A percentile compares a stretch with the other conserved stretches of the same genome.
phyloP scores from a whole-genome alignment of 2,888 invertebrate genomes.

The Papilio protenor region DNA sequence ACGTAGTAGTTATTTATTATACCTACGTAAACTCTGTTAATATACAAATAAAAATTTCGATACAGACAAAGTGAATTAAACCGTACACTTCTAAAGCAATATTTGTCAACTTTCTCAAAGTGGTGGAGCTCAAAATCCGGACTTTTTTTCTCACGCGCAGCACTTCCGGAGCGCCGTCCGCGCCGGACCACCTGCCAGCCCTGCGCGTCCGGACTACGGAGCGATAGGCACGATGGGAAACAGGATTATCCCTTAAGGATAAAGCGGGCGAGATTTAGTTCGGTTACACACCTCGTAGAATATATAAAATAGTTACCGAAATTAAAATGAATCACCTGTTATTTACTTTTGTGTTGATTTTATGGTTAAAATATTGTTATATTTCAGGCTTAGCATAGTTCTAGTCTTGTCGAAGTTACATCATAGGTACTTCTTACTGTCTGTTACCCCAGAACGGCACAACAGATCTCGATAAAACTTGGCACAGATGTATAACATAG shows the following conservation, averaged over 20 bases:
- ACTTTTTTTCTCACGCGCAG: constrained; percentile 32
- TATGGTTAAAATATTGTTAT: neutral
- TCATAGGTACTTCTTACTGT: too few species aligned
- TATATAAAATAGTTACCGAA: neutral
- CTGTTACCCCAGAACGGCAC: too few species aligned
- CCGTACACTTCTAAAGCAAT: neutral
- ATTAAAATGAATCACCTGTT: neutral
- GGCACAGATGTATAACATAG: too few species aligned
- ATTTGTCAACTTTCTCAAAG: neutral
- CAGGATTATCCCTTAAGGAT: constrained; percentile 64
- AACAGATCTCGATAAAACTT: too few species aligned
- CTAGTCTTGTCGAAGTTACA: too few species aligned
- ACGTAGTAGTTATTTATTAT: neutral
- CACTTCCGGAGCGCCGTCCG: constrained; percentile 38
- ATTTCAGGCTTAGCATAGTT: neutral
- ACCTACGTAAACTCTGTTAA: too few species aligned
- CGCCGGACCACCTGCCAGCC: constrained; percentile 44
- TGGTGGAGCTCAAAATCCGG: constrained; percentile 7
- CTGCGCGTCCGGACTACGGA: constrained; percentile 54
- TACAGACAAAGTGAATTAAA: neutral
- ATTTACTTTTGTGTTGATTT: neutral
- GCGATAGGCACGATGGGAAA: constrained; percentile 61
- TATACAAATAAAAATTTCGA: neutral
- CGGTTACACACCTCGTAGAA: constrained; percentile 34
- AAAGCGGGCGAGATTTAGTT: constrained; percentile 62